Evolutionary conservation across 2,113 vertebrate genomes (phyloP), one percentile per base, ranked within the genome.

Genomic region (Antechinus stuartii): DNA sequence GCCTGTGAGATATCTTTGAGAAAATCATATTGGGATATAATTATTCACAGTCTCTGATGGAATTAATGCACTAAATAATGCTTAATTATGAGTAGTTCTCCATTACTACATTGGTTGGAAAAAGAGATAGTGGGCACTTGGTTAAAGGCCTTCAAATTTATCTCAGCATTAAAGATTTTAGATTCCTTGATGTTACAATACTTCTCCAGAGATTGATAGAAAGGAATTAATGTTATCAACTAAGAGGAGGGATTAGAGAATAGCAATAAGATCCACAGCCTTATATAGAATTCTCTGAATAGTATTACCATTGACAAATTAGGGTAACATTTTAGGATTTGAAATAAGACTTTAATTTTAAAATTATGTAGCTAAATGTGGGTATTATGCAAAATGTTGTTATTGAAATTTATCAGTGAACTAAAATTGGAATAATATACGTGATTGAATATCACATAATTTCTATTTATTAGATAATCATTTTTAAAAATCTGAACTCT

Each of bases 11-110:
- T 98, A 98, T 98, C 97, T 98, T 98, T 94, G 54, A 98, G 92
- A 68, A 98, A 98, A 98, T 98, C 97, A 97, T 98, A 97, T 93
- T 97, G 97, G 89, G 93, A 94, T 97, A 96, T 97, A 98, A 98
- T 98, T 98, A 97, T 96, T 94, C 97, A 61, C 89, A 97, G 95
- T 97, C 7, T 89, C 57, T 92, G 91, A 0, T 92, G 91, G 97
- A 98, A 97, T 98, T 98, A 97, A 96, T 97, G 76, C 5, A 98
- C 95, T 97, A 97, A 98, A 97, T 97, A 97, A 54, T 96, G 97
- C 95, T 96, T 96, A 97, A 96, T 97, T 97, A 92, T 90, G 53
- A 97, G 25, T 3, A 96, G 26, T 76, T 96, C 90, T 97, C 47
- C 42, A 24, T 76, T 95, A 84, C 54, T 96, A 23, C 54, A 93